These are phyloP conservation scores for Bubalus kerabau DNA, from an alignment of 2,113 vertebrate species.

Conservation along the genomic window DNA sequence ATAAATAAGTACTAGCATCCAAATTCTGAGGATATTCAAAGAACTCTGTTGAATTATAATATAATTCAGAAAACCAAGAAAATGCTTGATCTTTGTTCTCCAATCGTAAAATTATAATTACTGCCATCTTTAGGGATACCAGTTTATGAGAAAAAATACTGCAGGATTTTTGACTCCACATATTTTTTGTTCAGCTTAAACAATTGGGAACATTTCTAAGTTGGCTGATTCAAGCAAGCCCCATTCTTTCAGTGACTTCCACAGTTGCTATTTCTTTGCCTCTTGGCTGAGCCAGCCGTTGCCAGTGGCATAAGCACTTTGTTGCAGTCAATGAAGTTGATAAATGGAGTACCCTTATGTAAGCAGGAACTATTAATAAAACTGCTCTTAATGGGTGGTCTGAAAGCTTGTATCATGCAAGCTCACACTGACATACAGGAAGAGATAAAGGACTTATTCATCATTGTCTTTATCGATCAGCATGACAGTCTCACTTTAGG, in stretches of 20 bases:
- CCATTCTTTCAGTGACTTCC: background rate
- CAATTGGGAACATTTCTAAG: slow-evolving; percentile 32
- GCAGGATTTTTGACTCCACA: background rate
- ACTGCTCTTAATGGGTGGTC: slow-evolving; percentile 53
- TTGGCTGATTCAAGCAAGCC: slow-evolving; percentile 49
- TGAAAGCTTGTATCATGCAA: slow-evolving; percentile 30
- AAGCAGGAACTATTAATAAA: slow-evolving; percentile 76
- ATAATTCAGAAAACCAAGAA: background rate
- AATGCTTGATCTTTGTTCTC: background rate
- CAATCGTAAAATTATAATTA: background rate
- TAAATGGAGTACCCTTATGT: slow-evolving; percentile 67
- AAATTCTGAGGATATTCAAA: background rate
- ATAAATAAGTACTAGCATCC: background rate
- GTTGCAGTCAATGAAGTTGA: slow-evolving; percentile 70
- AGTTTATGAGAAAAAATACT: background rate
- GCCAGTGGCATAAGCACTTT: slow-evolving; percentile 66
- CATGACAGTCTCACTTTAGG: background rate
- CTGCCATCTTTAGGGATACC: background rate
- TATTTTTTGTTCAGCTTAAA: background rate
- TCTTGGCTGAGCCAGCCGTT: slow-evolving; percentile 64
- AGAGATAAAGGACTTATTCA: slow-evolving; percentile 42
- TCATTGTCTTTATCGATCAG: slow-evolving; percentile 42
- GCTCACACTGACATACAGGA: slow-evolving; percentile 20
- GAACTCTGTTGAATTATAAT: background rate
- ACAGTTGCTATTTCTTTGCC: slow-evolving; percentile 57